A percentile compares a stretch with the other conserved stretches of the same genome.
phyloP scores from a whole-genome alignment of 2,888 invertebrate genomes.

The Drosophila recens region DNA sequence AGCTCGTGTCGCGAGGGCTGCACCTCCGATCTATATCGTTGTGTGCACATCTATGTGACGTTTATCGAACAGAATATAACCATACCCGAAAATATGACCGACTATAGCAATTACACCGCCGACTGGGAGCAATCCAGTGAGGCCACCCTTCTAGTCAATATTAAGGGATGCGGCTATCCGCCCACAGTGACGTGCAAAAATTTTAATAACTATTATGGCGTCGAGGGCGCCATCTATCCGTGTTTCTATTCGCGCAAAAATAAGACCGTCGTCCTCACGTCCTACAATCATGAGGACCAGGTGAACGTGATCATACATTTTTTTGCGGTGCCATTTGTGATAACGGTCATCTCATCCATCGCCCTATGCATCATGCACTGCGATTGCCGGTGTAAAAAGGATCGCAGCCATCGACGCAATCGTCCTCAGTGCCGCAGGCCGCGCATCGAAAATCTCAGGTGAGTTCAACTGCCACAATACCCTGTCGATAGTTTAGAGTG shows the following conservation, averaged over 20 bases:
- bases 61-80: slow-evolving; percentile 85
- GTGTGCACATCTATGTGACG: slow-evolving; percentile 89
- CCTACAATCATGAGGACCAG: slow-evolving; percentile 93
- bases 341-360: slow-evolving; percentile 93
- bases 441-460: slow-evolving; percentile 87
- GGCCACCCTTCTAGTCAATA: slow-evolving; percentile 91
- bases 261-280: slow-evolving; percentile 92
- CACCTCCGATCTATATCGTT: slow-evolving; percentile 91
- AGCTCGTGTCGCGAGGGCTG: slow-evolving; percentile 96
- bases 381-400: slow-evolving; percentile 91
- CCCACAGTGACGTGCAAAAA: slow-evolving; percentile 93
- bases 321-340: slow-evolving; percentile 93
- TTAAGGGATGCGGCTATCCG: slow-evolving; percentile 96
- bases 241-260: slow-evolving; percentile 95
- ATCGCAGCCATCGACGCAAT: slow-evolving; percentile 88
- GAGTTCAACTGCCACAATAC: slow-evolving; percentile 51
- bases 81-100: slow-evolving; percentile 85
- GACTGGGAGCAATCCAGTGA: slow-evolving; percentile 85
- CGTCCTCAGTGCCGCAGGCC: slow-evolving; percentile 87
- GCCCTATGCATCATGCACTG: slow-evolving; percentile 95
- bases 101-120: slow-evolving; percentile 83
- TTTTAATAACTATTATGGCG: slow-evolving; percentile 91
- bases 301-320: slow-evolving; percentile 93
- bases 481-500: too few species aligned
- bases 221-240: slow-evolving; percentile 91